Base-by-base conservation (phyloP, 2,113 vertebrate genomes). In the Seriola dumerili region DNA sequence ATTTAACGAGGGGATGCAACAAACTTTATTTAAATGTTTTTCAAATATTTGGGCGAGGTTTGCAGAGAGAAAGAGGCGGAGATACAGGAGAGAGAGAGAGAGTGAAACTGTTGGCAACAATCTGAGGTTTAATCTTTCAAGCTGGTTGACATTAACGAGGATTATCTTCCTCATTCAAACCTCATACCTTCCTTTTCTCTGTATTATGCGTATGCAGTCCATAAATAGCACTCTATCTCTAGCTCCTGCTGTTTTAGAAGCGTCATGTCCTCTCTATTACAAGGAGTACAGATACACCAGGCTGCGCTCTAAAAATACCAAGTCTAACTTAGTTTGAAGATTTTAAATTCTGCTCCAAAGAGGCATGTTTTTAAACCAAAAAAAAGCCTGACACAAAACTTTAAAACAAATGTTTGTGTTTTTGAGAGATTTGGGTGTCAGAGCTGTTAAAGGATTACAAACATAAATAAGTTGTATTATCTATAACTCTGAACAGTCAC, bases 301-400 rank as follows among this genome's bases (percentile, higher is more conserved):
- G 3, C 8, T 5, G 5, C 17, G 23, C 57, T 74, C 40, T 78
- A 64, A 77, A 83, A 83, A 78, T 76, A 83, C 55, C 13, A 14
- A 6, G 42, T 7, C 23, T 19, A 1, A 50, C 46, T n/a, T 21
- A 17, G 13, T 2, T 12, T 6, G 8, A 52, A 52, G 7, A 32
- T 46, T 9, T 13, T 3, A 46, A 38, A 38, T 7, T 7, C 8
- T 38, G 5, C 38, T 38, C 38, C 38, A 38, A 38, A 38, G 38
- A 38, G 8, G 38, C 38, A 38, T 1, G 8, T 38, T 38, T 38
- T 38, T 38, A 38, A 38, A 29, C 29, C 38, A 38, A 38, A 38
- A 38, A 38, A 38, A 5, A 38, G 6, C 8, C 8, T 38, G 38
- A 38, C 5, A 38, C 1, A 7, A 1, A 7, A 38, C 38, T 38